Percentiles rank a stretch among this genome's conserved stretches.
These are phyloP conservation scores for Takifugu bimaculatus DNA, from an alignment of 2,113 vertebrate genomes.

Conservation along the genomic window DNA sequence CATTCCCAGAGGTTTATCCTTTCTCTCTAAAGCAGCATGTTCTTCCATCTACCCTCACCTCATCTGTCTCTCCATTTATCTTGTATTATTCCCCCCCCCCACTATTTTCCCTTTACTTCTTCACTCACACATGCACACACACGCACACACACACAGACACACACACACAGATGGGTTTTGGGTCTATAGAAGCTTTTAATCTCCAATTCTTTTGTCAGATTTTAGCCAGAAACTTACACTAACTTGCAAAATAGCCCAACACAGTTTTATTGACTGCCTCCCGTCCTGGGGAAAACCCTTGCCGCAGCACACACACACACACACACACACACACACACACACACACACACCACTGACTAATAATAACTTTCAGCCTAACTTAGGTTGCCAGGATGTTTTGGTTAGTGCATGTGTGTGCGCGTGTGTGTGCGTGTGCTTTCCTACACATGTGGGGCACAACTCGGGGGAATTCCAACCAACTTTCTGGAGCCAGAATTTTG, in stretches of 20 bases:
- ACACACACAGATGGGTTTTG: conserved; percentile 7
- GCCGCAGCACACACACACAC: conserved; percentile 35
- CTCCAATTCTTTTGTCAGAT: too few species aligned
- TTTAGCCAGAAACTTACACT: not conserved
- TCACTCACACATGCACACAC: conserved; percentile 1
- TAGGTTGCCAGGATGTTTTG: conserved; percentile 61
- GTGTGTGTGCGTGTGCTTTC: conserved; percentile 14
- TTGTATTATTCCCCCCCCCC: conserved; percentile 5
- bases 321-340: conserved; percentile 10
- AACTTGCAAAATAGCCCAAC: not conserved
- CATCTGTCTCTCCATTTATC: conserved; percentile 6
- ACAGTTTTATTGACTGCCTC: conserved; percentile 26
- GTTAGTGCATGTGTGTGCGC: conserved; percentile 29
- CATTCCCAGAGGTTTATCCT: conserved; percentile 18
- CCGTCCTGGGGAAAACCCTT: conserved; percentile 67
- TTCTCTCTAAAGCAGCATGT: conserved; percentile 22
- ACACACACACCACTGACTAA: conserved; percentile 49
- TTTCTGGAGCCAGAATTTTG: too few species aligned
- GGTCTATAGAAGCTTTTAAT: too few species aligned
- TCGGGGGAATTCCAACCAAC: too few species aligned
- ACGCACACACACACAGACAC: conserved; percentile 18
- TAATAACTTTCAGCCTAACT: conserved; percentile 64
- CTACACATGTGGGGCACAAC: not conserved
- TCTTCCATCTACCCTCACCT: conserved; percentile 7
- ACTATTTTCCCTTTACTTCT: conserved; percentile 11